These are phyloP conservation scores for Drosophila neonasuta DNA, from an alignment of 2,888 invertebrate species.

Conservation along the genomic window DNA sequence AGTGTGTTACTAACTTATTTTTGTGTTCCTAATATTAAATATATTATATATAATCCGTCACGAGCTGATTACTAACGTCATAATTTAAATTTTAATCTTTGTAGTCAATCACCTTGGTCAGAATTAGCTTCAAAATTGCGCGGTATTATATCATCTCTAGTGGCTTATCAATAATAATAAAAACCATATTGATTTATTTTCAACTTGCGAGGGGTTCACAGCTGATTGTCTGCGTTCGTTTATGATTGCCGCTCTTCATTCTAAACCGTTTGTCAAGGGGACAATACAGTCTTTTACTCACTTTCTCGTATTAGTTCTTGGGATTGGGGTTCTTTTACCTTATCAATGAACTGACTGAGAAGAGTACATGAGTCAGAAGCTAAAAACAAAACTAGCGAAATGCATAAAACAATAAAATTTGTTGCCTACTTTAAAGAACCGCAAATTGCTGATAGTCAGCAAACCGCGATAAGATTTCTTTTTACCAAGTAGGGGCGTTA, in stretches of 20 bases:
- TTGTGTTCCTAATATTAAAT: no score
- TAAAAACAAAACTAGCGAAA: conserved; percentile 2
- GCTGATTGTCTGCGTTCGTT: conserved; percentile 13
- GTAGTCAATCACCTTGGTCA: no score
- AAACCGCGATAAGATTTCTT: conserved; percentile 9
- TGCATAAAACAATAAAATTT: neutral
- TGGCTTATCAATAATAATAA: conserved; percentile 20
- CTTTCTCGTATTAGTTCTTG: neutral
- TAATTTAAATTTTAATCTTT: no score
- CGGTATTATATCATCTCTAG: neutral
- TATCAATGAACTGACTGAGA: conserved; percentile 29
- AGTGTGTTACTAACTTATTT: no score
- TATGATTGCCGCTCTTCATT: conserved; percentile 4
- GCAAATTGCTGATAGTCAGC: conserved; percentile 19
- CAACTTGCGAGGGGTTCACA: conserved; percentile 1
- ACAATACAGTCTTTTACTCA: neutral
- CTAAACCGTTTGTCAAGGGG: neutral
- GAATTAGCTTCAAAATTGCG: neutral
- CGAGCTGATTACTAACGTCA: no score
- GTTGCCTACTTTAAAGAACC: conserved; percentile 41
- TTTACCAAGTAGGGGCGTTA: conserved; percentile 12
- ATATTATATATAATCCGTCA: no score
- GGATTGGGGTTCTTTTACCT: neutral
- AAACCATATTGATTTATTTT: neutral
- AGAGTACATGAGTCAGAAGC: conserved; percentile 46